Base-by-base conservation (phyloP, 2,888 invertebrate genomes). In the Carabus problematicus region DNA sequence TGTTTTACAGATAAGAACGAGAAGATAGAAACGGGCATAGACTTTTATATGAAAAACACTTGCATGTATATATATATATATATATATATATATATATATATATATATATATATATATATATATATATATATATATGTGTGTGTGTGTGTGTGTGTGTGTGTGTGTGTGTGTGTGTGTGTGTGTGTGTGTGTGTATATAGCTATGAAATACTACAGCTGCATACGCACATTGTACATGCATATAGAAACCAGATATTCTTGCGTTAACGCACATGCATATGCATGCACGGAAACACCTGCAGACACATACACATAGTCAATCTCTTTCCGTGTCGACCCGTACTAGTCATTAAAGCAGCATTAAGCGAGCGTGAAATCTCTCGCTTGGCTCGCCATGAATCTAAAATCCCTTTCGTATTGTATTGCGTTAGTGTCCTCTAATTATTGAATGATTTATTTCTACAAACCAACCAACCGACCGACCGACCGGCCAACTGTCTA, bases 361-460 rank as follows among this genome's bases (percentile, higher is more conserved):
- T 66, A 66, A 64, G 58, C 52, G 49, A 19, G 59, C 59, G 47
- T 58, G 59, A 66, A 66, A 59, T 66, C 66, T 66, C 42, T 58
- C 66, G 29, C 16, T 64, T 39, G 59, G 49, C 41, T 66, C 59
- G 45, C 49, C n/a, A 45, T 56, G 64, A 66, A 59, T 66, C 59
- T 59, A 9, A 39, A 67, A 67, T 52, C 52, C 54, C 59, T 41
- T 54, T 67, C 67, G 56, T 67, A 67, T 60, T 67, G 43, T 67
- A 54, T 60, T 58, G 52, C 59, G 60, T 54, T 67, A 49, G 52
- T 67, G 67, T 67, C 64, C 52, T 67, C 67, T 60, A 60, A 67
- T 67, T 67, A 67, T 67, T 60, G 52, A 40, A 42, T 67, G 67
- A 67, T 67, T 67, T 67, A 67, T 67, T 59, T 60, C 47, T 59